phyloP scores from a whole-genome alignment of 2,113 vertebrate species.

The Nibea coibor region DNA sequence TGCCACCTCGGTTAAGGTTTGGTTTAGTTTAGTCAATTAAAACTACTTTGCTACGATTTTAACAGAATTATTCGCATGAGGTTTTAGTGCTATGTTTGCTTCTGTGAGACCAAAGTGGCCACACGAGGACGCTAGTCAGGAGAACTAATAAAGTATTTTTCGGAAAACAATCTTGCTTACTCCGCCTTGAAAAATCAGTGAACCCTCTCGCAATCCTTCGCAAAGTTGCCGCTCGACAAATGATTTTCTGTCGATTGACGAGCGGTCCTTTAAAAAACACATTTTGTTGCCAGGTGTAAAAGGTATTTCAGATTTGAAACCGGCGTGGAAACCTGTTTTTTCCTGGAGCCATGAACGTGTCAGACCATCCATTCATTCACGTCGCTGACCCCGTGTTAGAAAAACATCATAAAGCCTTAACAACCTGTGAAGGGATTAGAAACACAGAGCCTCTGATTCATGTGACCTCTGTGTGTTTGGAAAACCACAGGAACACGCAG shows the following conservation, averaged over 20 bases:
- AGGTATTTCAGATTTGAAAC: not conserved
- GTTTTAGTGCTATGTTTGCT: too few species aligned
- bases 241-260: not conserved
- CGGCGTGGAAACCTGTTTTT: conserved; percentile 7
- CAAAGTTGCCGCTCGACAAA: not conserved
- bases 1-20: too few species aligned
- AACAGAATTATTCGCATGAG: too few species aligned
- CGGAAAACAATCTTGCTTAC: too few species aligned
- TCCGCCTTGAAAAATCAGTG: too few species aligned
- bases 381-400: conserved; percentile 21
- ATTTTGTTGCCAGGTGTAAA: not conserved
- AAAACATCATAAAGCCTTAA: conserved; percentile 59
- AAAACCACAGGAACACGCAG: conserved; percentile 29
- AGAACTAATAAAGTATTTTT: too few species aligned
- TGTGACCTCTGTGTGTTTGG: conserved; percentile 63
- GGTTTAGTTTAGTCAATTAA: too few species aligned
- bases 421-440: conserved; percentile 58
- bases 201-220: not conserved
- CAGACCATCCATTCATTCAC: conserved; percentile 35
- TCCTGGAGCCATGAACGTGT: not conserved
- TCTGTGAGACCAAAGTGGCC: too few species aligned
- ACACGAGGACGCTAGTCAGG: too few species aligned
- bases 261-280: not conserved
- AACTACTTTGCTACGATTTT: too few species aligned
- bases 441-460: conserved; percentile 64